phyloP scores from a whole-genome alignment of 2,888 invertebrate genomes.

The Callyntrura sp. region DNA sequence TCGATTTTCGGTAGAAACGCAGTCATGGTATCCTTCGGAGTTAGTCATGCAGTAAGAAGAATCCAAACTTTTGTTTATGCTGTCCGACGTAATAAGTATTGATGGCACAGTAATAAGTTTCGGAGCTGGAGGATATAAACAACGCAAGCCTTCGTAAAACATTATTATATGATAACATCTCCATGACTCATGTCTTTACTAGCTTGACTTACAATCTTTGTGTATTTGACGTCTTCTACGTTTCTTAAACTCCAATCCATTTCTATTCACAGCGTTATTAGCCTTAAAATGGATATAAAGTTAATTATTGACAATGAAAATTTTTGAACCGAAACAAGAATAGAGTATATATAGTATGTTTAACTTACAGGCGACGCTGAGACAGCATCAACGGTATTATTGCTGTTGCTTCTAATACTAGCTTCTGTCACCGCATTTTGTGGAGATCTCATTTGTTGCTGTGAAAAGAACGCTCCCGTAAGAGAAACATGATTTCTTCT shows the following conservation, averaged over 20 bases:
- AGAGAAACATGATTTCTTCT: conserved; percentile 80
- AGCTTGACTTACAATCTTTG: conserved; percentile 78
- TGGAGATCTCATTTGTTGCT: conserved; percentile 55
- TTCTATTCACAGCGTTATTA: conserved; percentile 81
- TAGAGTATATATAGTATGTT: no score
- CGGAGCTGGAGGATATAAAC: no score
- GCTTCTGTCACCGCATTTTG: conserved; percentile 59
- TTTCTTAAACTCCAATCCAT: conserved; percentile 81
- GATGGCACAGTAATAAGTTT: conserved; percentile 85
- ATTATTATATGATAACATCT: neutral
- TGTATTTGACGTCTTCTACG: conserved; percentile 81
- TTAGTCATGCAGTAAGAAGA: conserved; percentile 87
- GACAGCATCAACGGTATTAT: conserved; percentile 81
- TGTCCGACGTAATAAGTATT: conserved; percentile 84
- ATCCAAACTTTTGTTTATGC: conserved; percentile 89
- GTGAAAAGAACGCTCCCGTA: conserved; percentile 58
- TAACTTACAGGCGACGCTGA: conserved; percentile 79
- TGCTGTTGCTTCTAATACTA: conserved; percentile 63
- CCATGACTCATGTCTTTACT: neutral
- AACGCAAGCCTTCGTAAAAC: no score
- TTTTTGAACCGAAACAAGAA: no score
- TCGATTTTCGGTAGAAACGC: conserved; percentile 82
- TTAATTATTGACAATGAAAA: neutral
- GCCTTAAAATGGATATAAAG: conserved; percentile 44
- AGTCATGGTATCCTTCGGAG: conserved; percentile 84